phyloP scores from a whole-genome alignment of 2,113 vertebrate genomes.

The Tyrannus savana region DNA sequence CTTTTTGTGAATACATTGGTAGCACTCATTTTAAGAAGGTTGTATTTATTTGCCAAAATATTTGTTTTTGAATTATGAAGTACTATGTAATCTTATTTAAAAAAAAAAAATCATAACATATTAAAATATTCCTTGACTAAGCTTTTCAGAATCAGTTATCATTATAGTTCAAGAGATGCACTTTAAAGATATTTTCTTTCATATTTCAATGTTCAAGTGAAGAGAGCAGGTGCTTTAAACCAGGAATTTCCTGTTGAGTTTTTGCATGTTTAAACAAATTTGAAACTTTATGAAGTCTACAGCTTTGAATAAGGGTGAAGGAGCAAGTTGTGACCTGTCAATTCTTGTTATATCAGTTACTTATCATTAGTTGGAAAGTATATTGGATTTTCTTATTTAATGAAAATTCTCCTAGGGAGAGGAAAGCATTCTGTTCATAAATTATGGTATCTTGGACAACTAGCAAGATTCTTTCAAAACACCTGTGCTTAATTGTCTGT shows the following conservation, averaged over 20 bases:
- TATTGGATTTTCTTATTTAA: not conserved
- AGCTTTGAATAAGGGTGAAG: not conserved
- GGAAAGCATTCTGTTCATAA: constrained; percentile 21
- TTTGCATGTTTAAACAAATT: not conserved
- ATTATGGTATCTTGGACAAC: constrained; percentile 14
- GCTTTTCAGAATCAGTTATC: not conserved
- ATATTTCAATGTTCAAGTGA: not conserved
- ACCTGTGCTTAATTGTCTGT: constrained; percentile 16
- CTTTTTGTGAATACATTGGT: not conserved
- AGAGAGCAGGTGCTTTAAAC: not conserved
- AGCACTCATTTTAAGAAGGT: not conserved
- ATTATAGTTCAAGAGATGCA: not conserved
- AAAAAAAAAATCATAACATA: not conserved
- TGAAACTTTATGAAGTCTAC: not conserved
- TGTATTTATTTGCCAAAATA: not conserved
- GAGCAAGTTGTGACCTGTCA: constrained; percentile 25
- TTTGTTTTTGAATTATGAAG: not conserved
- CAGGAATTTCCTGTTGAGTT: not conserved
- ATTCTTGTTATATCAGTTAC: constrained; percentile 16
- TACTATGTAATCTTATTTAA: not conserved
- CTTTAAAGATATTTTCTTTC: not conserved
- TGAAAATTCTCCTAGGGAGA: not conserved
- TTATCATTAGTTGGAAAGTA: constrained; percentile 15
- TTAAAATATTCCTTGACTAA: not conserved
- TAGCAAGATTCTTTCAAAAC: constrained; percentile 35